Evolutionary conservation across 2,888 invertebrate genomes (phyloP).

Genomic region (Oscheius sp.): DNA sequence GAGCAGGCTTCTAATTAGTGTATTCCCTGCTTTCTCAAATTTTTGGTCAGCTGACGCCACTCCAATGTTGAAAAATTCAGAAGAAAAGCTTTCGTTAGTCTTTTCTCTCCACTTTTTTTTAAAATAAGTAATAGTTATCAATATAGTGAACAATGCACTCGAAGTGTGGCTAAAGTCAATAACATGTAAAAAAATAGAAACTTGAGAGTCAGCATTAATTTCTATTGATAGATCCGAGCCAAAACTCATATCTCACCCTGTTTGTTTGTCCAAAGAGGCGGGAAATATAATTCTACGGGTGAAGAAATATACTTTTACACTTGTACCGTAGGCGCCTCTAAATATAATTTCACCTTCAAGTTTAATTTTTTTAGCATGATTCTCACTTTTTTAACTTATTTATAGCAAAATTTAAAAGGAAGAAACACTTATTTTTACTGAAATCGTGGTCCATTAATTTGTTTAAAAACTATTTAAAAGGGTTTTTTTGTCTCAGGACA

Average conservation of each 20-base stretch:
- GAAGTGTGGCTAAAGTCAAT: neutral
- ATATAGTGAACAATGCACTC: neutral
- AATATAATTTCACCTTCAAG: no score
- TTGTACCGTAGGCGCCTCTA: neutral
- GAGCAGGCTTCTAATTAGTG: conserved; percentile 7
- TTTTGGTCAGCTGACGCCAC: neutral
- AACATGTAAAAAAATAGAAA: neutral
- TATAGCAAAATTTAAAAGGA: neutral
- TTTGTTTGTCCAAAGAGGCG: conserved; percentile 19
- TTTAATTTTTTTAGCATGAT: no score
- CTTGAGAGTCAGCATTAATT: neutral
- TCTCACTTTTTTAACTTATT: no score
- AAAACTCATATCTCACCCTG: neutral
- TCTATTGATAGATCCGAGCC: neutral
- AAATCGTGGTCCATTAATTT: conserved; percentile 14
- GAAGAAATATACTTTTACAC: neutral
- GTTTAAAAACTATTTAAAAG: conserved; percentile 19
- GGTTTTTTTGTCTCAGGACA: neutral
- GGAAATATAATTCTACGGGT: conserved; percentile 9
- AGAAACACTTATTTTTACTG: neutral
- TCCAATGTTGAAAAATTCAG: conserved; percentile 4
- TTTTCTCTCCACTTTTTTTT: neutral
- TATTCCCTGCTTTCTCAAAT: neutral
- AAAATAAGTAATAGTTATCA: no score
- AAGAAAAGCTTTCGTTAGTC: neutral